These are phyloP conservation scores for Monochamus saltuarius DNA, from an alignment of 1,140 invertebrate genomes.

Conservation along the genomic window DNA sequence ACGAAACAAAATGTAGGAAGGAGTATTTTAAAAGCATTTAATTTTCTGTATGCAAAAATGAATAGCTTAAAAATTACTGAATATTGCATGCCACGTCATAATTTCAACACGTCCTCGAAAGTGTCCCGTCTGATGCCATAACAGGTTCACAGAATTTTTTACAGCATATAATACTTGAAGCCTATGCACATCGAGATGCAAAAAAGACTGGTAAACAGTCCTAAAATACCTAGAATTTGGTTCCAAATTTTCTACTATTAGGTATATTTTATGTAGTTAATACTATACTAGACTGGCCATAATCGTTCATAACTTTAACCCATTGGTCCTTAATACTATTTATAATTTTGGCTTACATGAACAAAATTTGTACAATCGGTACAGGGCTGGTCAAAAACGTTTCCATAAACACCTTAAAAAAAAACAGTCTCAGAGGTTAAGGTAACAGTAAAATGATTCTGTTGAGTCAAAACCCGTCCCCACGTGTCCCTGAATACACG, in stretches of 20 bases:
- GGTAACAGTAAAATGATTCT: no score
- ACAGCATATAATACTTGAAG: slow-evolving; percentile 46
- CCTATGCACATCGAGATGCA: slow-evolving; percentile 47
- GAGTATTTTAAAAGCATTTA: no score
- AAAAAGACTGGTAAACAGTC: slow-evolving; percentile 37
- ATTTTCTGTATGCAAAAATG: no score
- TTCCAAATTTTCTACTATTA: slow-evolving; percentile 42
- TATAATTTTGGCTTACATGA: background rate
- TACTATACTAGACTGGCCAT: slow-evolving; percentile 45
- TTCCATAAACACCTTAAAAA: background rate
- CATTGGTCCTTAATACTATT: slow-evolving; percentile 6
- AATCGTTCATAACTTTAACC: slow-evolving; percentile 8
- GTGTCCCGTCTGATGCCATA: slow-evolving; percentile 31
- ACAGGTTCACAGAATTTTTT: slow-evolving; percentile 47
- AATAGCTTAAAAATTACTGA: no score
- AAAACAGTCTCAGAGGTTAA: no score
- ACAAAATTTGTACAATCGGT: background rate
- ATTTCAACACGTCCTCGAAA: slow-evolving; percentile 2
- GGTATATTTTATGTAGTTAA: slow-evolving; percentile 37
- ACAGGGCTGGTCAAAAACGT: background rate
- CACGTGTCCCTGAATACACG: no score
- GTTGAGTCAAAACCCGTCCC: no score
- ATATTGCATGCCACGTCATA: no score
- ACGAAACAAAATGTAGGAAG: no score
- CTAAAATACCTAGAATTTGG: slow-evolving; percentile 46